These are phyloP conservation scores for Macrotrachela quadricornifera DNA, from an alignment of 1,140 invertebrate genomes.

Conservation along the genomic window DNA sequence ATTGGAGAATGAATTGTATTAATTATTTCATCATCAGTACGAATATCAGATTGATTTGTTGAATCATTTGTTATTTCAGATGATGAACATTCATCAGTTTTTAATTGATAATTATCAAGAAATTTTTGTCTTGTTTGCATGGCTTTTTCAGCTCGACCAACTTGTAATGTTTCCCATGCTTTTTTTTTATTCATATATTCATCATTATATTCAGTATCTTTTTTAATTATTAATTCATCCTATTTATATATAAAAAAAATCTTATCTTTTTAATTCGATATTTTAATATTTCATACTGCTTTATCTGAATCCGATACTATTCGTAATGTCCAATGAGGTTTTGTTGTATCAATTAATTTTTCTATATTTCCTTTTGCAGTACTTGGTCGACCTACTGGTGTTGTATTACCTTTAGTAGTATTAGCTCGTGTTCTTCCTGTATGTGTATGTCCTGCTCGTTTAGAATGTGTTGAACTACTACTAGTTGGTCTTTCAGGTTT, in stretches of 20 bases:
- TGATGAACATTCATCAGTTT: conserved; percentile 8
- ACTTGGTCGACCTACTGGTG: conserved; percentile 20
- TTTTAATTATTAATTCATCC: conserved; percentile 28
- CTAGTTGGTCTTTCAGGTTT: conserved; percentile 2
- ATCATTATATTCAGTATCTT: conserved; percentile 27
- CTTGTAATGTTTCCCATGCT: conserved; percentile 28
- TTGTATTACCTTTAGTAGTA: conserved; percentile 10
- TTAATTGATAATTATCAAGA: conserved; percentile 21
- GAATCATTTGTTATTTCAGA: not conserved
- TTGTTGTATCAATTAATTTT: conserved; percentile 19
- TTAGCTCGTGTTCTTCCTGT: conserved; percentile 12
- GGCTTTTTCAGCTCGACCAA: conserved; percentile 26
- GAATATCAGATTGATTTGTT: no score
- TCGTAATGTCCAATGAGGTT: conserved; percentile 24
- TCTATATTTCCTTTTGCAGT: conserved; percentile 10
- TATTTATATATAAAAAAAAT: conserved; percentile 8
- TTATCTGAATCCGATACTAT: conserved; percentile 21
- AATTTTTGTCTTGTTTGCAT: conserved; percentile 23
- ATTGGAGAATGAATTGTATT: no score
- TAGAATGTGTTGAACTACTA: conserved; percentile 1
- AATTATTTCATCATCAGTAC: no score
- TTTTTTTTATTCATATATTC: conserved; percentile 28
- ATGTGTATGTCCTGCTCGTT: conserved; percentile 15
- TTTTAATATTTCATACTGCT: conserved; percentile 18
- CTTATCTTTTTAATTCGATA: not conserved